Percentiles rank a stretch among this genome's conserved stretches.
phyloP scores from a whole-genome alignment of 2,113 vertebrate species.

The Propithecus coquereli region DNA sequence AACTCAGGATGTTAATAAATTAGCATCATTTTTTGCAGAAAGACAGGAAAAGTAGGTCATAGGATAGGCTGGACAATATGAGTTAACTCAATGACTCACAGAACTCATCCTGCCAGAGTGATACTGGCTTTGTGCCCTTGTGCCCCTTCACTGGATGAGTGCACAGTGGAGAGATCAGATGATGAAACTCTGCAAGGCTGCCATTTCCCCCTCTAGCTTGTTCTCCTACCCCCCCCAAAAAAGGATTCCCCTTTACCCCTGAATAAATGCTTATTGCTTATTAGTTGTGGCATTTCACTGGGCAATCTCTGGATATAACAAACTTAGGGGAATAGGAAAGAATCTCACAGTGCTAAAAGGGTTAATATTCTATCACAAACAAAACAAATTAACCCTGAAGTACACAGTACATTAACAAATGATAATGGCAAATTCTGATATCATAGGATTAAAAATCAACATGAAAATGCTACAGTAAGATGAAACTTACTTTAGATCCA shows the following conservation, averaged over 20 bases:
- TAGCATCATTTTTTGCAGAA: not conserved
- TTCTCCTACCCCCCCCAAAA: too few relatives aligned
- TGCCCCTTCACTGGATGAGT: not conserved
- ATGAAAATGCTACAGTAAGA: not conserved
- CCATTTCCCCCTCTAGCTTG: not conserved
- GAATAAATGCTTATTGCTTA: not conserved
- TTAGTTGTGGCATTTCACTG: not conserved
- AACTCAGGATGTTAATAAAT: not conserved
- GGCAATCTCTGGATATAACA: not conserved
- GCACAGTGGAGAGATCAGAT: not conserved
- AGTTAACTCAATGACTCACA: not conserved
- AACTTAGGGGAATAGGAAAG: not conserved
- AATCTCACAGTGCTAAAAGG: not conserved
- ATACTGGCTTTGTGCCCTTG: rapidly evolving
- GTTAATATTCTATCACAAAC: not conserved
- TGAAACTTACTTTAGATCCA: not conserved
- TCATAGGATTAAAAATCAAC: not conserved
- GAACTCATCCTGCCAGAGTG: not conserved
- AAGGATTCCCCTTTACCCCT: not conserved
- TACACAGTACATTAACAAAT: not conserved
- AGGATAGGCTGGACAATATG: not conserved
- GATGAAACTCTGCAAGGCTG: not conserved
- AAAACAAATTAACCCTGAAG: not conserved
- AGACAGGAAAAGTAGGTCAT: not conserved
- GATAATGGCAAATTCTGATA: not conserved